Percentiles rank a stretch among this genome's conserved stretches.
Evolutionary conservation across 2,113 vertebrate species (phyloP).

Genomic region (Triplophysa tibetana): DNA sequence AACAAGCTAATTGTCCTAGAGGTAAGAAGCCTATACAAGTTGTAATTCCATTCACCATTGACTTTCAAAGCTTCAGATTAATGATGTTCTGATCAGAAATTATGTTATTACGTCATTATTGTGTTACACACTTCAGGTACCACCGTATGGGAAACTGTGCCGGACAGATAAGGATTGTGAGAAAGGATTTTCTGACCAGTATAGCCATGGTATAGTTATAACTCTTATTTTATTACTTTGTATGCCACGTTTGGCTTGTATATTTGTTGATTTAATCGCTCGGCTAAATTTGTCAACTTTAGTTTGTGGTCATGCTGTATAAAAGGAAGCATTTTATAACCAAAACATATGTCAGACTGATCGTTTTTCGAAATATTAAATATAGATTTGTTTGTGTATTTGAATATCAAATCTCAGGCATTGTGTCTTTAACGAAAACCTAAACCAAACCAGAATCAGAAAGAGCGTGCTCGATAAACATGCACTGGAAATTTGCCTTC

Average conservation of each 20-base stretch:
- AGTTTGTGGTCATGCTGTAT: background rate
- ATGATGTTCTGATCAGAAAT: background rate
- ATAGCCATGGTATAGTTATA: constrained; percentile 75
- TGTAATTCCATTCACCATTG: background rate
- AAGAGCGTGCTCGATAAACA: too few species aligned
- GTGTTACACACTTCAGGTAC: constrained; percentile 56
- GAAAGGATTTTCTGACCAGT: constrained; percentile 67
- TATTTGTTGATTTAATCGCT: background rate
- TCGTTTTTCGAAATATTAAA: background rate
- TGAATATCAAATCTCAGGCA: background rate
- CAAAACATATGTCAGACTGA: background rate
- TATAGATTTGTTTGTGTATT: constrained; percentile 6
- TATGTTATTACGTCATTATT: background rate
- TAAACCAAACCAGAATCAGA: too few species aligned
- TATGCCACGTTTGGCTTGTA: background rate
- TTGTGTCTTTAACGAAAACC: background rate
- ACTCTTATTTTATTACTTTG: background rate
- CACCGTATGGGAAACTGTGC: constrained; percentile 65
- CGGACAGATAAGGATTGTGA: constrained; percentile 69
- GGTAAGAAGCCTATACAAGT: constrained; percentile 64
- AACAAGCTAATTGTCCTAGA: constrained; percentile 72
- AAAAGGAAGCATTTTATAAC: background rate
- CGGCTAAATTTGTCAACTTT: too few species aligned
- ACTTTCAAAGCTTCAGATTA: background rate
- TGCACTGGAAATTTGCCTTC: too few species aligned